These are phyloP conservation scores for Strigamia maritima DNA, from an alignment of 2,888 invertebrate species.

Conservation along the genomic window DNA sequence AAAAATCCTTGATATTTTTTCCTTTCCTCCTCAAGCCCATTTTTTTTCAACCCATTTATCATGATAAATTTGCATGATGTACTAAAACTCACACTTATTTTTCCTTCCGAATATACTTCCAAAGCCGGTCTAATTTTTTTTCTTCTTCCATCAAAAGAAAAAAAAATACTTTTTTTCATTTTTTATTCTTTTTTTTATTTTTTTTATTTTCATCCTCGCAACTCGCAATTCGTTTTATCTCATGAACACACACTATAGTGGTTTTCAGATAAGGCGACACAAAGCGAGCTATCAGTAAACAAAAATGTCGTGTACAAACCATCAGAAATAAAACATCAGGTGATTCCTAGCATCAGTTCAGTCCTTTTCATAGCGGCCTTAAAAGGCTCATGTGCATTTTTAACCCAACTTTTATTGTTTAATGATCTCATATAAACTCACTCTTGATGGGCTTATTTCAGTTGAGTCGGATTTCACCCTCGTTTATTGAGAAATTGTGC, in stretches of 20 bases:
- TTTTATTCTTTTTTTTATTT: background rate
- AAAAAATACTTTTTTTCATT: too few relatives aligned
- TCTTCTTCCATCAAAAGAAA: too few relatives aligned
- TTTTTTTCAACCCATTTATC: background rate
- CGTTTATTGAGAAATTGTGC: background rate
- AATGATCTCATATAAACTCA: background rate
- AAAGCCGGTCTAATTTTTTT: too few relatives aligned
- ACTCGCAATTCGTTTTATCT: background rate
- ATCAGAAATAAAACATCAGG: background rate
- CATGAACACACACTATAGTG: background rate
- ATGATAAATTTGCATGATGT: background rate
- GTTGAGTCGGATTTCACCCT: background rate
- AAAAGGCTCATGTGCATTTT: background rate
- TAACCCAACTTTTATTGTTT: background rate
- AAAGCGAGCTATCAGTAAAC: background rate
- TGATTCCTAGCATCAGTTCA: background rate
- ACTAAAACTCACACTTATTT: background rate
- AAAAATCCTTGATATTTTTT: background rate
- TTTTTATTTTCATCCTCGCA: background rate
- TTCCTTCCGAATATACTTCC: background rate
- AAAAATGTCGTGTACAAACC: background rate
- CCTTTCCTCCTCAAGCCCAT: too few relatives aligned
- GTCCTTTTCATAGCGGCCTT: background rate
- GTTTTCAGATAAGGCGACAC: background rate
- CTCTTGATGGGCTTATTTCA: background rate